Conservation (phyloP, 2,113 vertebrate genomes). For the Triplophysa siluroides region DNA sequence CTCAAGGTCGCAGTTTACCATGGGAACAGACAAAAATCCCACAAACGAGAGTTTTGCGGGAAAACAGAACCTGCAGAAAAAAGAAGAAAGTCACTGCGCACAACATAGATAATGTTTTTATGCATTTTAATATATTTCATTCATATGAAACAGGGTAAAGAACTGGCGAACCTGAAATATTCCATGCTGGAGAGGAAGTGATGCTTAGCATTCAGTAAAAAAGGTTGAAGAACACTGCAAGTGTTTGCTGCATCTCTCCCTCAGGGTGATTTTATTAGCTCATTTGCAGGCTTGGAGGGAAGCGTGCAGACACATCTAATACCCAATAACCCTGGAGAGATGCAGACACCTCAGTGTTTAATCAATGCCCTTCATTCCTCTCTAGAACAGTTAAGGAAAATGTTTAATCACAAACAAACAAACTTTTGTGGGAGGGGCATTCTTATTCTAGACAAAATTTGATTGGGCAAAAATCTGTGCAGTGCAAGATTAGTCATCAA, state of each 20-base stretch:
- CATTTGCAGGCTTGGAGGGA: background rate
- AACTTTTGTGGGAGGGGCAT: too few species aligned
- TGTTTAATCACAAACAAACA: too few species aligned
- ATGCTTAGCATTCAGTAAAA: conserved; percentile 17
- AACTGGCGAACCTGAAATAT: background rate
- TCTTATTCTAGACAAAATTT: too few species aligned
- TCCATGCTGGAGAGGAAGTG: background rate
- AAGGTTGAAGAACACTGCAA: background rate
- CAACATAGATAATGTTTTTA: background rate
- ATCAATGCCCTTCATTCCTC: background rate
- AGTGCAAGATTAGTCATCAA: too few species aligned
- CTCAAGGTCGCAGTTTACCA: conserved; percentile 29
- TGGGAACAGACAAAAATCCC: conserved; percentile 16
- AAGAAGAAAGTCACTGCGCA: background rate
- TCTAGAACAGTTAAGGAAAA: background rate
- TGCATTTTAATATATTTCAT: background rate
- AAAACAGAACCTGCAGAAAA: background rate
- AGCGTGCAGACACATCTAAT: conserved; percentile 1
- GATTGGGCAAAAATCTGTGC: too few species aligned
- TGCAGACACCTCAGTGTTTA: background rate
- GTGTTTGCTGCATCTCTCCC: conserved; percentile 13
- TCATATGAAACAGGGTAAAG: too few species aligned
- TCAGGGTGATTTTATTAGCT: conserved; percentile 18
- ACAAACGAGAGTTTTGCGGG: conserved; percentile 39
- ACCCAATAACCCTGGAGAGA: conserved; percentile 7